These are phyloP conservation scores for Drosophila repleta DNA, from an alignment of 1,140 invertebrate species.

Conservation along the genomic window DNA sequence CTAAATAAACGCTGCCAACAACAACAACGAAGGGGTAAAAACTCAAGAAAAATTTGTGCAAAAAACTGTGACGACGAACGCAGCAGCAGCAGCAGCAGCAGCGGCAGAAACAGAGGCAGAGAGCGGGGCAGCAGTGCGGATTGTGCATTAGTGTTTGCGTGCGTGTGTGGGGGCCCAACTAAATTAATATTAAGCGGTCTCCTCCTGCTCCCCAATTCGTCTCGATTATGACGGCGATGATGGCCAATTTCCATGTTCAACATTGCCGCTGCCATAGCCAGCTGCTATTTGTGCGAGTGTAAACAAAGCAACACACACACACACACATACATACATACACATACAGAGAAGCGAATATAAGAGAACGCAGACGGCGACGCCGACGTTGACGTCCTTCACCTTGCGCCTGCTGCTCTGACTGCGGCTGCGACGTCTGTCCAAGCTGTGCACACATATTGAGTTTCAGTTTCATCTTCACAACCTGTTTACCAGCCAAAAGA, in stretches of 20 bases:
- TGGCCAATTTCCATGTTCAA: slow-evolving; percentile 49
- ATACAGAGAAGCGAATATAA: slow-evolving; percentile 13
- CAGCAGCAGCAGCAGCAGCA: slow-evolving; percentile 26
- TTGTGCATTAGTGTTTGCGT: slow-evolving; percentile 29
- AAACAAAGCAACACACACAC: slow-evolving; percentile 65
- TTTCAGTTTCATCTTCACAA: slow-evolving; percentile 73
- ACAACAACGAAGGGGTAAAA: slow-evolving; percentile 34
- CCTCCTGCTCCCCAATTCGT: slow-evolving; percentile 37
- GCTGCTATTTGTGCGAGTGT: slow-evolving; percentile 71
- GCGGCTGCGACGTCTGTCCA: background rate
- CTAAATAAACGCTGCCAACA: slow-evolving; percentile 39
- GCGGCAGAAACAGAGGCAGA: background rate
- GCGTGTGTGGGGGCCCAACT: slow-evolving; percentile 32
- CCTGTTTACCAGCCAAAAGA: slow-evolving; percentile 66
- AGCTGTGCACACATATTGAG: slow-evolving; percentile 58
- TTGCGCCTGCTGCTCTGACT: slow-evolving; percentile 45
- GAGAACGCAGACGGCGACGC: slow-evolving; percentile 12
- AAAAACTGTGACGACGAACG: slow-evolving; percentile 69
- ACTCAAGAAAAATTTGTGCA: slow-evolving; percentile 67
- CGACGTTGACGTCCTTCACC: slow-evolving; percentile 64
- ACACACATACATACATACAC: slow-evolving; percentile 28
- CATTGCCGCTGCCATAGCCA: slow-evolving; percentile 40
- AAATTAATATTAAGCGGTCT: slow-evolving; percentile 71
- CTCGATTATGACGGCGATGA: slow-evolving; percentile 52
- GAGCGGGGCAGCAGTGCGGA: background rate